phyloP scores from a whole-genome alignment of 2,113 vertebrate species.

The Rallus limicola region DNA sequence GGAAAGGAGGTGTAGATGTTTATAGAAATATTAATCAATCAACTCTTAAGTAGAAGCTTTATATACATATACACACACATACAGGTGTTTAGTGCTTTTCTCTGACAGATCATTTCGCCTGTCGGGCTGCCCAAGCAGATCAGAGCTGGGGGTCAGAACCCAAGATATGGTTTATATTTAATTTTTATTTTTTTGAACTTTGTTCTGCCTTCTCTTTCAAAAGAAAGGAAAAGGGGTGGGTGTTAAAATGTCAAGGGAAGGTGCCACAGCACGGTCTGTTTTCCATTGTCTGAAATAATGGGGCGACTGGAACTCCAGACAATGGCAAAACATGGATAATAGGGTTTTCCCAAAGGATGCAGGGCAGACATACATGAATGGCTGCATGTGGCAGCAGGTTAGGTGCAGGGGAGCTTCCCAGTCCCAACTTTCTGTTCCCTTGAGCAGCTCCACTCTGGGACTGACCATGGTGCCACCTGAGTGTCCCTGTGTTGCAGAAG shows the following conservation, averaged over 20 bases:
- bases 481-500: background rate
- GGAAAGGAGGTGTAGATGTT: background rate
- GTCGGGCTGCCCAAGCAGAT: background rate
- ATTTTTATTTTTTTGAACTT: background rate
- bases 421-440: background rate
- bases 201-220: background rate
- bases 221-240: background rate
- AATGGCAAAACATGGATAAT: background rate
- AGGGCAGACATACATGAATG: background rate
- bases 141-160: background rate
- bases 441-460: background rate
- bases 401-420: background rate
- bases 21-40: conserved; percentile 3
- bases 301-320: background rate
- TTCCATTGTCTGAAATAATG: background rate
- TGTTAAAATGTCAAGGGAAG: background rate
- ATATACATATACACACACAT: no score
- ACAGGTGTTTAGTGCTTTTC: background rate
- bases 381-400: background rate
- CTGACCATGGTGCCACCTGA: fast-evolving
- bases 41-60: background rate
- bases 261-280: background rate
- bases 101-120: background rate
- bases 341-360: background rate
- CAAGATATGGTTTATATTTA: background rate